Base-by-base conservation (phyloP, 92 coral and sea anemone genomes). In the Ricordea florida region DNA sequence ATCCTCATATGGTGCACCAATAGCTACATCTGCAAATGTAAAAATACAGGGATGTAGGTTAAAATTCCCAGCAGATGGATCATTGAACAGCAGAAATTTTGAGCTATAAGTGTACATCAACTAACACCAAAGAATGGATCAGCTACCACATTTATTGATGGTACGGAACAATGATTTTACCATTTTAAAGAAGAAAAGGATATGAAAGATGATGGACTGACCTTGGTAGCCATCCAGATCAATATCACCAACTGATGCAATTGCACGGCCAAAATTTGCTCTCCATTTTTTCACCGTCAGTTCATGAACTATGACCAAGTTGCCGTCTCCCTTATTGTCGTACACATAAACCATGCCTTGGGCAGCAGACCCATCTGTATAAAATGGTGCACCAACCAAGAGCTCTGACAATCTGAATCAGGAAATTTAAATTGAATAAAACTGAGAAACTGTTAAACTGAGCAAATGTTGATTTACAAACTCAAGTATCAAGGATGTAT, bases 1-100 rank as follows among this genome's bases (percentile, higher is more conserved):
- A 13, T 89, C 90, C 45, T 94, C 97, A 52, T 88, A 92, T 9
- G 98, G 98, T 0, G 98, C 97, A 25, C 97, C 94, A 38, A 94
- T 58, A 23, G 92, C 79, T 27, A 88, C 85, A 69, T 94, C 98
- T 94, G 55, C 22, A 24, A 64, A n/a, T 10, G 28, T 49, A 8
- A 16, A 6, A 9, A 10, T 29, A 6, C 0, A 14, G 32, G 0
- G 1, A 30, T 13, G 5, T 21, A 28, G 3, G 20, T 15, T 3
- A 7, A n/a, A n/a, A n/a, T n/a, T n/a, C n/a, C n/a, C n/a, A n/a
- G n/a, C n/a, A n/a, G n/a, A n/a, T n/a, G n/a, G n/a, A n/a, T n/a
- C n/a, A n/a, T n/a, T n/a, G n/a, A n/a, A n/a, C n/a, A n/a, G n/a
- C n/a, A n/a, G n/a, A n/a, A n/a, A n/a, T n/a, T n/a, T n/a, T n/a